phyloP scores from a whole-genome alignment of 2,888 invertebrate species.

The Conus canariensis region DNA sequence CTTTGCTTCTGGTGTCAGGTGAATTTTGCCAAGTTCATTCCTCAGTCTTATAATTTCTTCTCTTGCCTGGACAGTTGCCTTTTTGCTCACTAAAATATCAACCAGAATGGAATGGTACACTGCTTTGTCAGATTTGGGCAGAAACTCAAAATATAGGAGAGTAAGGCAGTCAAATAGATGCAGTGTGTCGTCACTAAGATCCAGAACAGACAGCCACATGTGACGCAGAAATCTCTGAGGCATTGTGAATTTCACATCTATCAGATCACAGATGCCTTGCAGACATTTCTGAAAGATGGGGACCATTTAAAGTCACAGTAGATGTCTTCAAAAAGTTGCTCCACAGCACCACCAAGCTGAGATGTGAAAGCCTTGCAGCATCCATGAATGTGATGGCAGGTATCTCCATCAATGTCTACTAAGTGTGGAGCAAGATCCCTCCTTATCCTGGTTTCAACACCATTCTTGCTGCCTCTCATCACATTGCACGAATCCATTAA shows the following conservation, averaged over 20 bases:
- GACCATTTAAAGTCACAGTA: neutral
- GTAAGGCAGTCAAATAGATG: constrained; percentile 2
- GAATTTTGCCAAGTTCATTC: neutral
- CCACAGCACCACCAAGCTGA: constrained; percentile 2
- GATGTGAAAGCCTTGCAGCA: neutral
- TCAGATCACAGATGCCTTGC: no score
- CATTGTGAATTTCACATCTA: no score
- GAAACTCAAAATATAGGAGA: neutral
- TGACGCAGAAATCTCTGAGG: neutral
- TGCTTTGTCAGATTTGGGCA: neutral
- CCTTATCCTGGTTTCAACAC: neutral
- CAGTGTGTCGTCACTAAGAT: neutral
- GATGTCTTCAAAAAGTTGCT: neutral
- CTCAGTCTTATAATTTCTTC: neutral
- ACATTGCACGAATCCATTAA: constrained; percentile 6
- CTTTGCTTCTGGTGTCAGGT: no score
- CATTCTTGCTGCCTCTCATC: constrained; percentile 11
- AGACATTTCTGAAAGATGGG: neutral
- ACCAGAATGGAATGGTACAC: neutral
- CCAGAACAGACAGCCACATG: neutral
- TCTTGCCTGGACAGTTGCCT: neutral
- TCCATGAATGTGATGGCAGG: constrained; percentile 3
- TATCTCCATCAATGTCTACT: constrained; percentile 6
- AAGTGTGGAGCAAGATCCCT: neutral
- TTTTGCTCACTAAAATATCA: neutral